A percentile compares a stretch with the other conserved stretches of the same genome.
Evolutionary conservation across 2,888 invertebrate species (phyloP).

Genomic region (Diaprepes abbreviatus): DNA sequence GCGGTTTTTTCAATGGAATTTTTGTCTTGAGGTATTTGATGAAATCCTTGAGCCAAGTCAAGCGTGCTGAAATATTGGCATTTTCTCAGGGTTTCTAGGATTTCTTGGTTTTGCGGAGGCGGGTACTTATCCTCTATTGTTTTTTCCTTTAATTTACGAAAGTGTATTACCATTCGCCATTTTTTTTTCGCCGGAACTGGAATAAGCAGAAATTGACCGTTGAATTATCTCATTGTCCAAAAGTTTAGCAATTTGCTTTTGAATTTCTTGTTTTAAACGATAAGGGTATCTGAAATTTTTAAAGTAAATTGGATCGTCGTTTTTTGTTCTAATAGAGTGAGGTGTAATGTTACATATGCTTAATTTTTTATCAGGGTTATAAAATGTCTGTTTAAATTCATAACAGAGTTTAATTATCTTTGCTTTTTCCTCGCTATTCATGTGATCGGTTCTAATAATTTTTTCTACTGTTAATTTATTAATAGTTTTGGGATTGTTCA

Average conservation of each 20-base stretch:
- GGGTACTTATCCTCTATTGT: conserved; percentile 54
- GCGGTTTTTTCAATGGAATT: conserved; percentile 58
- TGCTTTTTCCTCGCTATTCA: conserved; percentile 46
- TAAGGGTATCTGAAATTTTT: background rate
- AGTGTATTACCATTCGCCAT: no score
- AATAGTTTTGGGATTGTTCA: background rate
- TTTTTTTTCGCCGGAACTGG: background rate
- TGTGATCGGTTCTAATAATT: conserved; percentile 22
- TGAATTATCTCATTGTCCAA: background rate
- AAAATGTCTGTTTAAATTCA: conserved; percentile 33
- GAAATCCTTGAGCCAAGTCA: no score
- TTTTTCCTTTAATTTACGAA: conserved; percentile 43
- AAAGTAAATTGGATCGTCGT: background rate
- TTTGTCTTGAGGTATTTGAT: conserved; percentile 57
- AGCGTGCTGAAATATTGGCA: conserved; percentile 50
- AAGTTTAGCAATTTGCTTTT: background rate
- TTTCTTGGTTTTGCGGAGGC: conserved; percentile 27
- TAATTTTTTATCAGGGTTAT: conserved; percentile 2
- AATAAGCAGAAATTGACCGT: background rate
- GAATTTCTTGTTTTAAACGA: no score
- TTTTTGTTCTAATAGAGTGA: background rate
- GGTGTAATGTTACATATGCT: background rate
- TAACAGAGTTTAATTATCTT: conserved; percentile 33
- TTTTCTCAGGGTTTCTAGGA: conserved; percentile 36
- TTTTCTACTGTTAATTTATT: background rate